A percentile compares a stretch with the other conserved stretches of the same genome.
These are phyloP conservation scores for Gonocerus acuteangulatus DNA, from an alignment of 2,888 invertebrate species.

Conservation along the genomic window DNA sequence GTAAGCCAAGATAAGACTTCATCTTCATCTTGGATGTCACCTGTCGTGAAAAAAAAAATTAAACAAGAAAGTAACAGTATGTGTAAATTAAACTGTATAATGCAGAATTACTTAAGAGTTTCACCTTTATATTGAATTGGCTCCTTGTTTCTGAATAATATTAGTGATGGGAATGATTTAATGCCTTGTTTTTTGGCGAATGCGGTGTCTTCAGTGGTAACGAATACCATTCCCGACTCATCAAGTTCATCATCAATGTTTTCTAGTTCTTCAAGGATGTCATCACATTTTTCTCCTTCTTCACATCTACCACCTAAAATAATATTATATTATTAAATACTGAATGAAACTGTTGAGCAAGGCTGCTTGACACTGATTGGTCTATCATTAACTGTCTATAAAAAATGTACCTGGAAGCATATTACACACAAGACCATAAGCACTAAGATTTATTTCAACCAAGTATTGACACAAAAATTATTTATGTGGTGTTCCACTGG, in stretches of 20 bases:
- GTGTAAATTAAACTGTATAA: no score
- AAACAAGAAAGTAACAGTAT: background rate
- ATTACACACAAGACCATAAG: no score
- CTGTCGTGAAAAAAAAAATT: conserved; percentile 42
- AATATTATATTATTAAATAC: conserved; percentile 1
- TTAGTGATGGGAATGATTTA: conserved; percentile 74
- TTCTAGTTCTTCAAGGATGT: conserved; percentile 75
- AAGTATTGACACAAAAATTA: no score
- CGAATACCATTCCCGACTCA: conserved; percentile 86
- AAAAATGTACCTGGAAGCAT: no score
- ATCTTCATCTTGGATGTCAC: conserved; percentile 84
- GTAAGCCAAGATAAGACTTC: conserved; percentile 86
- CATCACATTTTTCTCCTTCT: conserved; percentile 78
- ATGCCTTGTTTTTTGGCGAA: conserved; percentile 79
- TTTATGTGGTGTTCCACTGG: no score
- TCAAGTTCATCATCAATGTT: conserved; percentile 89
- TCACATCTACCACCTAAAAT: conserved; percentile 69
- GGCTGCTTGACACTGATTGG: no score
- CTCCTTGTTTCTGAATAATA: conserved; percentile 86
- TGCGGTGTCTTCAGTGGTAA: conserved; percentile 76
- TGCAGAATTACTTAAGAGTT: no score
- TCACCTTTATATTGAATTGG: conserved; percentile 68
- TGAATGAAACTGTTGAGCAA: no score
- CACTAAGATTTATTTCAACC: no score
- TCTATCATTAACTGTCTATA: no score